Evolutionary conservation across 2,113 vertebrate species (phyloP), one percentile per base, ranked within the genome.

Genomic region (Silurus asotus): DNA sequence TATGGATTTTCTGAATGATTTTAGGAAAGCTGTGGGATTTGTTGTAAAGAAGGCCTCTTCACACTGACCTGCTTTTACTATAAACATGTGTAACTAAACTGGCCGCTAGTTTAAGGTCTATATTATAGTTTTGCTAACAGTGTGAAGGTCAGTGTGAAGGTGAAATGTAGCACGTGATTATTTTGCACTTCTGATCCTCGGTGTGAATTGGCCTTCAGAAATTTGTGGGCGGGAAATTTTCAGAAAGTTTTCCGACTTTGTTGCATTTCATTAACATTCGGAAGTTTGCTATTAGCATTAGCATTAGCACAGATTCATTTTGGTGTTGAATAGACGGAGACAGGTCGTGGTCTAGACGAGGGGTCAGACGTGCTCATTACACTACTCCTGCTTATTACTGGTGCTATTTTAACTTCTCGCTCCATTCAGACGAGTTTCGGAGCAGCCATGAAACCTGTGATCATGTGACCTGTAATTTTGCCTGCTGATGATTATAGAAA

Each of bases 401-500:
- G 96, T 96, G 94, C 96, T 96, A 94, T 93, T 89, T 93, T 90
- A 93, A 94, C 93, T 91, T 92, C 93, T 92, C 93, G 92, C 92
- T 91, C 93, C 88, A 92, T 88, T 84, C 19, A 76, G 56, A 56
- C n/a, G 49, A 37, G 76, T 97, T 93, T 95, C 93, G 94, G 90
- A 89, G 76, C 88, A 87, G 94, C 94, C 93, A 87, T 86, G 94
- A 78, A 96, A 51, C 69, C 95, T 97, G 97, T 98, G 96, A 97
- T 98, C 95, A 97, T 90, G 96, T 98, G 95, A 81, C 93, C 97
- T 97, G 95, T 97, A 96, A 96, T 86, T 91, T 93, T 97, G 97
- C 96, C 96, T 97, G 97, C 96, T 97, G 92, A 92, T 95, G 96
- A 92, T 92, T 93, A 95, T 94, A 95, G 93, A 94, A 94, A 94